Base-by-base conservation (phyloP, 1,140 invertebrate species). In the Zaprionus taronus region DNA sequence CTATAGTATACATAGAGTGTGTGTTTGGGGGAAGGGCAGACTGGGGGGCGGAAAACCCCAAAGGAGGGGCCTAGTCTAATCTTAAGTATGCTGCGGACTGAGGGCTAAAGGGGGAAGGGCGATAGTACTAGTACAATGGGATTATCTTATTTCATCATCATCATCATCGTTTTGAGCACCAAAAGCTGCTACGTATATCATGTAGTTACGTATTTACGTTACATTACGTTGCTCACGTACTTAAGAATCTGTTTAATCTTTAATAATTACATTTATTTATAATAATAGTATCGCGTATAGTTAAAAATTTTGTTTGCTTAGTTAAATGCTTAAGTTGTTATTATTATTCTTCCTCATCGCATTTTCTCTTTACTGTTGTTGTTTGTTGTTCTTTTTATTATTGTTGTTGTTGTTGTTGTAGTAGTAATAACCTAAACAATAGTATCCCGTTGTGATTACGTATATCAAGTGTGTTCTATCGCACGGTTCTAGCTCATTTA, bases 311-410 rank as follows among this genome's bases (percentile, higher is more conserved):
- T 79, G 73, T 84, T 87, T 81, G 79, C 80, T 81, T 91, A 91
- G 80, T 87, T 87, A 91, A 87, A 91, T 91, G 89, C 84, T 91
- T 89, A 83, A 78, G 79, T 77, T 77, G 63, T 86, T 79, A 63
- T 55, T 69, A 44, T 66, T 61, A 44, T 71, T 70, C 49, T 74
- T 64, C 58, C 67, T 76, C 22, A 24, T 57, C 28, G 38, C 38
- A 41, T 14, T 41, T 41, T 14, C 38, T 60, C 5, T 36, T 17
- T 47, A 2, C 41, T 47, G 11, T 51, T 24, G 20, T 24, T 14
- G 4, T 1, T 51, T 51, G 47, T n/a, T 24, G 20, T 64, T 31
- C 0, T 49, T 34, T 1, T 44, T 56, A 4, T 44, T 63, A 6
- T 26, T 64, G 14, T 22, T 57, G 34, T 49, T 56, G 20, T 34